These are phyloP conservation scores for Hippolais icterina DNA, from an alignment of 2,113 vertebrate species.

Conservation along the genomic window DNA sequence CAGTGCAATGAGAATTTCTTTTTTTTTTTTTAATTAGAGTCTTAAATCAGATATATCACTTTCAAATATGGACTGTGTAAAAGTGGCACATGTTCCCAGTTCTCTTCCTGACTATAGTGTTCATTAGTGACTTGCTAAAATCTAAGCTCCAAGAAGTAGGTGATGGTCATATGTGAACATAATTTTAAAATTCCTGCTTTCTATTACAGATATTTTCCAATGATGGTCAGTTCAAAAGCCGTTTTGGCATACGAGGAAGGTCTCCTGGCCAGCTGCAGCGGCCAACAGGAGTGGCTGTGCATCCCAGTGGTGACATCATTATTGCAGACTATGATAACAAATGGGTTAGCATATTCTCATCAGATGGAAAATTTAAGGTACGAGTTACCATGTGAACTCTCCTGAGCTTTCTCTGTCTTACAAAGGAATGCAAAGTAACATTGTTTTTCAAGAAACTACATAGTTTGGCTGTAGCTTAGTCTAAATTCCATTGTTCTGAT, in stretches of 20 bases:
- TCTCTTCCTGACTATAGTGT: not conserved
- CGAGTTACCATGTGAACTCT: not conserved
- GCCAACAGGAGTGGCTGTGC: conserved; percentile 93
- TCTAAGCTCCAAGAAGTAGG: not conserved
- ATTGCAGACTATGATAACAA: conserved; percentile 98
- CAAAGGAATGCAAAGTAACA: not conserved
- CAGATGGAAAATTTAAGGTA: conserved; percentile 98
- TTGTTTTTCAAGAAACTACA: not conserved
- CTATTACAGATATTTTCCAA: conserved; percentile 90
- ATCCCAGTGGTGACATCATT: conserved; percentile 95
- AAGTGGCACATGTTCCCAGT: not conserved
- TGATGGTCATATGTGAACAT: not conserved
- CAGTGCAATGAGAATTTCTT: not conserved
- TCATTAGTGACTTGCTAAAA: not conserved
- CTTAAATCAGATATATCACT: not conserved
- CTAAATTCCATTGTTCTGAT: not conserved
- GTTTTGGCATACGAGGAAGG: conserved; percentile 92
- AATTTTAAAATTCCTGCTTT: not conserved
- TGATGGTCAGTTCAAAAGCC: conserved; percentile 93
- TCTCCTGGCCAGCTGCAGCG: conserved; percentile 93
- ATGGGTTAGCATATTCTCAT: conserved; percentile 98
- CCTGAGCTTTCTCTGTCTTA: not conserved
- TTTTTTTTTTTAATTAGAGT: not conserved
- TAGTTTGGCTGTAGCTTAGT: not conserved
- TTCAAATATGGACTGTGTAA: not conserved